phyloP scores from a whole-genome alignment of 2,113 vertebrate genomes.

The Malaclemys terrapin region DNA sequence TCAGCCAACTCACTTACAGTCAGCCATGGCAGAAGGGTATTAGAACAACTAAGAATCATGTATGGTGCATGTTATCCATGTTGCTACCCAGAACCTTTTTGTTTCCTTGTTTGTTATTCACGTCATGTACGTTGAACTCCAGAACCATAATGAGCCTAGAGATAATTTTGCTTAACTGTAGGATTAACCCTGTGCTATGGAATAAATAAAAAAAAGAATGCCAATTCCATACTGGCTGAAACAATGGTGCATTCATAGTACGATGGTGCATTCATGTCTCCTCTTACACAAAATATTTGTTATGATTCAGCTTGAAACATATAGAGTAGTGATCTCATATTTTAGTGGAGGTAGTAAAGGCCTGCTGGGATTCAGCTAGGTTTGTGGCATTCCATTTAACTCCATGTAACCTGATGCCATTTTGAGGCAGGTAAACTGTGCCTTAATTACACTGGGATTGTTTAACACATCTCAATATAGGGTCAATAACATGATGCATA shows the following conservation, averaged over 20 bases:
- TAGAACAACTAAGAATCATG: not conserved
- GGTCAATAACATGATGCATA: constrained; percentile 43
- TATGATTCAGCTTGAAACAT: constrained; percentile 38
- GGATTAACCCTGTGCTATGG: constrained; percentile 48
- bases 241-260: not conserved
- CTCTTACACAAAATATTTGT: constrained; percentile 32
- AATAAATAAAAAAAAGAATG: not conserved
- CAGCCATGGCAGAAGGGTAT: constrained; percentile 32
- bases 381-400: constrained; percentile 2
- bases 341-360: constrained; percentile 32
- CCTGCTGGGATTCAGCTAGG: not conserved
- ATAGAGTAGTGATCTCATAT: constrained; percentile 23
- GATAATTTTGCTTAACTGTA: constrained; percentile 68
- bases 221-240: constrained; percentile 33
- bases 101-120: constrained; percentile 30
- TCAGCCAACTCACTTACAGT: constrained; percentile 29
- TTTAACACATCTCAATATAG: constrained; percentile 19
- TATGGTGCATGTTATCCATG: constrained; percentile 36
- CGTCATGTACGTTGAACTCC: constrained; percentile 65
- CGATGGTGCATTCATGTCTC: not conserved
- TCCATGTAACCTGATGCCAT: not conserved
- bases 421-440: constrained; percentile 14
- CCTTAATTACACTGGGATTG: constrained; percentile 45
- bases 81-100: constrained; percentile 23
- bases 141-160: constrained; percentile 57